A percentile compares a stretch with the other conserved stretches of the same genome.
phyloP scores from a whole-genome alignment of 2,888 invertebrate genomes.

The Drosophila imparisetae region DNA sequence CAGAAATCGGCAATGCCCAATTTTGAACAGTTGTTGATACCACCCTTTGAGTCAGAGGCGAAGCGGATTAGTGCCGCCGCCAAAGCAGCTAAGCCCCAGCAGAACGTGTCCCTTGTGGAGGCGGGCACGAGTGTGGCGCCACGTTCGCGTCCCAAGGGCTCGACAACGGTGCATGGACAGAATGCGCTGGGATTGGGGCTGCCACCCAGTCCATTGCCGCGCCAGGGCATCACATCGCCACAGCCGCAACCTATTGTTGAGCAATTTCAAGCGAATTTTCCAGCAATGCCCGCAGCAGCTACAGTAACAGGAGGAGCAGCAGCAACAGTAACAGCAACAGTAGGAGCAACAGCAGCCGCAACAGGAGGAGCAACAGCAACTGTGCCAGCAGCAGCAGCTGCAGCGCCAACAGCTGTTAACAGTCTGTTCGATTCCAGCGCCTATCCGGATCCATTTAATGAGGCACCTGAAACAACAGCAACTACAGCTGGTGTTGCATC shows the following conservation, averaged over 20 bases:
- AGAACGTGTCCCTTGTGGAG: conserved; percentile 86
- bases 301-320: conserved; percentile 24
- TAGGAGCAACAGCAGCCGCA: conserved; percentile 27
- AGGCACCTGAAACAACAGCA: conserved; percentile 68
- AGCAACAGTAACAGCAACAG: conserved; percentile 11
- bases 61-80: conserved; percentile 85
- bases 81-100: conserved; percentile 82
- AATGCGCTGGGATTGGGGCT: conserved; percentile 86
- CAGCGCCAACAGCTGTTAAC: conserved; percentile 84
- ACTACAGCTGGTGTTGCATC: conserved; percentile 27
- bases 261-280: conserved; percentile 84
- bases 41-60: conserved; percentile 89
- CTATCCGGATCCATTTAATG: conserved; percentile 90
- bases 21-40: conserved; percentile 88
- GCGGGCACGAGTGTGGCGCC: conserved; percentile 92
- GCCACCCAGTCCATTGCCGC: conserved; percentile 86
- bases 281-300: conserved; percentile 70
- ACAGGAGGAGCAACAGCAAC: conserved; percentile 21
- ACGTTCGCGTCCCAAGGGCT: conserved; percentile 92
- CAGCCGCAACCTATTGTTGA: conserved; percentile 83
- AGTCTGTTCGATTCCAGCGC: conserved; percentile 88
- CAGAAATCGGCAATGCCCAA: conserved; percentile 89
- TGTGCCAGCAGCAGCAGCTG: conserved; percentile 85
- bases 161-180: conserved; percentile 82
- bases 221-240: conserved; percentile 84